Conservation (phyloP, 53 echinoderm and acorn worm species). For the Paelopatides confundens region DNA sequence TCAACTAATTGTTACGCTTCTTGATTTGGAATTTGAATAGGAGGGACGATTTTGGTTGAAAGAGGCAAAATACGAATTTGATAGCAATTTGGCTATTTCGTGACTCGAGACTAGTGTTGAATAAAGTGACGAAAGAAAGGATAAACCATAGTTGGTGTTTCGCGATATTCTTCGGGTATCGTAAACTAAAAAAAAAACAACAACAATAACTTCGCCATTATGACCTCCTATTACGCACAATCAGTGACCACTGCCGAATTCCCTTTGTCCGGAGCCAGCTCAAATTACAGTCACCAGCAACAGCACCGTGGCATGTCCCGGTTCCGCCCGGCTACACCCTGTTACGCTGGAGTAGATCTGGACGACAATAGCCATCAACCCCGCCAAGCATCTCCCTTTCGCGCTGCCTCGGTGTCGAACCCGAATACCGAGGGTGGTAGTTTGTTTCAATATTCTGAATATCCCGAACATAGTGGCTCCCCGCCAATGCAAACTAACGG, state of each 20-base stretch:
- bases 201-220: constrained; percentile 20
- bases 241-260: constrained; percentile 81
- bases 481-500: constrained; percentile 49
- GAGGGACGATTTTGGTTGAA: constrained; percentile 13
- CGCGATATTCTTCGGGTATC: not conserved
- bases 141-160: not conserved
- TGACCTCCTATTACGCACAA: constrained; percentile 91
- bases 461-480: constrained; percentile 46
- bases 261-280: constrained; percentile 50
- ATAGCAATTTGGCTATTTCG: not conserved
- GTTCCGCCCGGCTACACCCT: constrained; percentile 45
- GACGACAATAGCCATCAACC: constrained; percentile 39
- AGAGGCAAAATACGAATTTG: constrained; percentile 25
- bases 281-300: constrained; percentile 47
- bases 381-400: constrained; percentile 47
- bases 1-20: constrained; percentile 54
- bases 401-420: constrained; percentile 31
- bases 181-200: not conserved
- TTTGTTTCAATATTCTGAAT: constrained; percentile 23
- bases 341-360: constrained; percentile 42
- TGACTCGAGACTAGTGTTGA: not conserved
- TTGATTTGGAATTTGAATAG: constrained; percentile 31
- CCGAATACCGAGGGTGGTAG: constrained; percentile 13
- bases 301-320: constrained; percentile 49
- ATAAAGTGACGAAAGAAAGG: not conserved